Conservation (phyloP, 2,113 vertebrate genomes). For the Apteryx mantelli region DNA sequence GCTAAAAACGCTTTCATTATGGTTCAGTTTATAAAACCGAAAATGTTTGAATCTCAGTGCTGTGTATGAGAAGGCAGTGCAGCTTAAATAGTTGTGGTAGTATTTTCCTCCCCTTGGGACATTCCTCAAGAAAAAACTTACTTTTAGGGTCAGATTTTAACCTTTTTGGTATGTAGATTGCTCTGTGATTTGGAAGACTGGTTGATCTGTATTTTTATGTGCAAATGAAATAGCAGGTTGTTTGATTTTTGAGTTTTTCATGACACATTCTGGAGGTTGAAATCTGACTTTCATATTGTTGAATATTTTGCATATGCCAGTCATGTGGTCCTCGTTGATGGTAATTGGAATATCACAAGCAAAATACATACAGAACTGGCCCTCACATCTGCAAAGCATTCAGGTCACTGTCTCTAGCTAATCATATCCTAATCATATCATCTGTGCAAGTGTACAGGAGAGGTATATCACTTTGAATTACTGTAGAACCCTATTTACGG, state of each 20-base stretch:
- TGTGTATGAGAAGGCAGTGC: background rate
- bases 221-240: background rate
- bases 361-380: background rate
- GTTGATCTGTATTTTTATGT: background rate
- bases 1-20: background rate
- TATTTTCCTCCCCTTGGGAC: background rate
- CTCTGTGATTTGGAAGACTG: background rate
- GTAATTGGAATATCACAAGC: background rate
- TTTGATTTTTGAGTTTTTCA: background rate
- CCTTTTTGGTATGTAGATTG: background rate
- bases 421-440: background rate
- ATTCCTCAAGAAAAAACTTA: background rate
- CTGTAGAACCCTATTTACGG: background rate
- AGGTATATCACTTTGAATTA: background rate
- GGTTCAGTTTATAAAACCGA: background rate
- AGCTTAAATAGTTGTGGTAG: background rate
- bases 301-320: background rate
- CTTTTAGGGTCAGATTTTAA: background rate
- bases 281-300: background rate
- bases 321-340: background rate
- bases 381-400: background rate
- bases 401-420: background rate
- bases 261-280: background rate
- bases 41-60: background rate
- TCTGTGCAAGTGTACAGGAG: background rate